Percentiles rank a stretch among this genome's conserved stretches.
Conservation (phyloP, 2,888 invertebrate species). For the Malthinus flaveolus region DNA sequence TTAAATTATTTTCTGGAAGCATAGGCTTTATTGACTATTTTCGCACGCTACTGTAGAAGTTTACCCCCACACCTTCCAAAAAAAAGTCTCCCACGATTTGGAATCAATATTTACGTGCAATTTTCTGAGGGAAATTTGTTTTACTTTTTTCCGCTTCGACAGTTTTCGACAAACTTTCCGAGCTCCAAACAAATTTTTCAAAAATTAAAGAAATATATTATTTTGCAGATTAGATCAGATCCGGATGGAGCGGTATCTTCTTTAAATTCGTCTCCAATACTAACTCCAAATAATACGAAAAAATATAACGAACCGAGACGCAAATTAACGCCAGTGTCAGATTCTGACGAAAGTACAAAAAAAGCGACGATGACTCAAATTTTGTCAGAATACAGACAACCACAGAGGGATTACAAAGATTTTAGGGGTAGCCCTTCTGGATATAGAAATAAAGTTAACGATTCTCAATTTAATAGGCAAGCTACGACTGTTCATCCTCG, state of each 20-base stretch:
- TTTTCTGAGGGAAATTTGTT: no score
- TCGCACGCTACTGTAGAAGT: no score
- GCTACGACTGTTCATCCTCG: conserved; percentile 60
- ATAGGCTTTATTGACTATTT: no score
- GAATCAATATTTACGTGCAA: no score
- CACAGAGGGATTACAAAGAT: conserved; percentile 59
- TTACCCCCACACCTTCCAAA: no score
- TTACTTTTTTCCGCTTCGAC: not conserved
- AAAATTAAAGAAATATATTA: not conserved
- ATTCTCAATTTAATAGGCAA: conserved; percentile 40
- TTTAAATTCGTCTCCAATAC: conserved; percentile 59
- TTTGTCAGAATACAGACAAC: conserved; percentile 60
- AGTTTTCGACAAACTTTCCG: not conserved
- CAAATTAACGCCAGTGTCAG: conserved; percentile 34
- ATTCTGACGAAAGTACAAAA: conserved; percentile 49
- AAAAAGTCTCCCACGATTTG: no score
- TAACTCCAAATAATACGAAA: conserved; percentile 29
- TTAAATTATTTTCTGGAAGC: no score
- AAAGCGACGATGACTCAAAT: conserved; percentile 60
- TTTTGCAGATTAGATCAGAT: conserved; percentile 64
- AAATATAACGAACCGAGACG: not conserved
- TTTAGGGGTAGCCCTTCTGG: conserved; percentile 49
- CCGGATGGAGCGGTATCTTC: conserved; percentile 74
- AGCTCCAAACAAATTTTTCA: not conserved
- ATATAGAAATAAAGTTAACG: conserved; percentile 39